Conservation (phyloP, 2,888 invertebrate species). For the Drymonia ruficornis region DNA sequence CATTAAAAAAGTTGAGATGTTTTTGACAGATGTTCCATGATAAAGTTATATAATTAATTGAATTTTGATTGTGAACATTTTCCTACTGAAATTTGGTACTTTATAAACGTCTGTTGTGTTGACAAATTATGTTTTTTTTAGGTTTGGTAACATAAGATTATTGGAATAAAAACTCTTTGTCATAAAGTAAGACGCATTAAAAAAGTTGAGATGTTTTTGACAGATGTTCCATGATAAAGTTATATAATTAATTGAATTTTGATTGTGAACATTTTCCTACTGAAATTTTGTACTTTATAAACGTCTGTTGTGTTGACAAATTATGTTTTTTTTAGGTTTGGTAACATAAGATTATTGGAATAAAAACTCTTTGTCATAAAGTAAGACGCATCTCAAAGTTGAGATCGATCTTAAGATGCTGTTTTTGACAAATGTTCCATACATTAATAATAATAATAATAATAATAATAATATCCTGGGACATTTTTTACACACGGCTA, state of each 20-base stretch:
- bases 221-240: constrained; percentile 7
- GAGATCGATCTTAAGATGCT: too few relatives aligned
- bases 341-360: background rate
- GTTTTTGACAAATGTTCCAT: too few relatives aligned
- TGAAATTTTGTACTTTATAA: background rate
- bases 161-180: background rate
- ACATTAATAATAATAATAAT: too few relatives aligned
- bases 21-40: too few relatives aligned
- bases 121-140: background rate
- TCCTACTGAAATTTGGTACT: background rate
- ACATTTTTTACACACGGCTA: too few relatives aligned
- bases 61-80: background rate
- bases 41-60: constrained; percentile 13
- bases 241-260: constrained; percentile 10
- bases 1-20: too few relatives aligned
- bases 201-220: too few relatives aligned
- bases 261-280: background rate
- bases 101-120: background rate
- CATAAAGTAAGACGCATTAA: too few relatives aligned
- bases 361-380: too few relatives aligned
- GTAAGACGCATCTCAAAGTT: too few relatives aligned
- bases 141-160: background rate
- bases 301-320: constrained; percentile 2
- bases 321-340: background rate
- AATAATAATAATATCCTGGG: too few relatives aligned